Conservation (phyloP, 2,888 invertebrate genomes). For the Ctena decussata region DNA sequence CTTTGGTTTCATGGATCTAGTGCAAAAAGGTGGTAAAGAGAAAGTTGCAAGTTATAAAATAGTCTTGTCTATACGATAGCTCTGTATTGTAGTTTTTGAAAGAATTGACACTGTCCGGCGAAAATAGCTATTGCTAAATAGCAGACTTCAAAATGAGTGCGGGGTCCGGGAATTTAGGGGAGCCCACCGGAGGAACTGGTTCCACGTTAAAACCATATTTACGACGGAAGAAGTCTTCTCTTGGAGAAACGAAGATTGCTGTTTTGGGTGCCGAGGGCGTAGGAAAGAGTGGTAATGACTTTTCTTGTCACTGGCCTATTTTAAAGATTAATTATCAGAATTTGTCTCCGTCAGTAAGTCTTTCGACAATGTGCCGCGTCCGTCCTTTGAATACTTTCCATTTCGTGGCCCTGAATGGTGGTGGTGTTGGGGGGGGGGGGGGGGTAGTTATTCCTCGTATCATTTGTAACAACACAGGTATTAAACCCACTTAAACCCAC, state of each 20-base stretch:
- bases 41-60: too few species aligned
- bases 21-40: neutral
- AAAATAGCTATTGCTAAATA: neutral
- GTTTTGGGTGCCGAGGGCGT: constrained; percentile 81
- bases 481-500: too few species aligned
- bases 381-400: too few species aligned
- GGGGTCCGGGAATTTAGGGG: constrained; percentile 33
- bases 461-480: too few species aligned
- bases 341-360: too few species aligned
- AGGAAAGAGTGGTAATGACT: constrained; percentile 82
- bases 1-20: neutral
- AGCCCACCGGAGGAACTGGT: constrained; percentile 62
- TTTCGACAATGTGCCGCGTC: too few species aligned
- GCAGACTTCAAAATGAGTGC: constrained; percentile 34
- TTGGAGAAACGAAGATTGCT: constrained; percentile 83
- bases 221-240: constrained; percentile 81
- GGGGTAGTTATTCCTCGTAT: too few species aligned
- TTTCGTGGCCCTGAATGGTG: too few species aligned
- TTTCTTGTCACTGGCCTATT: neutral
- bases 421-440: too few species aligned
- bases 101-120: neutral
- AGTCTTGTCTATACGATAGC: neutral
- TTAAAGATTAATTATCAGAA: too few species aligned
- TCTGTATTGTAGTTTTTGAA: neutral
- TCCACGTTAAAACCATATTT: constrained; percentile 77